Evolutionary conservation across 2,113 vertebrate genomes (phyloP).

Genomic region (Rhineura floridana): DNA sequence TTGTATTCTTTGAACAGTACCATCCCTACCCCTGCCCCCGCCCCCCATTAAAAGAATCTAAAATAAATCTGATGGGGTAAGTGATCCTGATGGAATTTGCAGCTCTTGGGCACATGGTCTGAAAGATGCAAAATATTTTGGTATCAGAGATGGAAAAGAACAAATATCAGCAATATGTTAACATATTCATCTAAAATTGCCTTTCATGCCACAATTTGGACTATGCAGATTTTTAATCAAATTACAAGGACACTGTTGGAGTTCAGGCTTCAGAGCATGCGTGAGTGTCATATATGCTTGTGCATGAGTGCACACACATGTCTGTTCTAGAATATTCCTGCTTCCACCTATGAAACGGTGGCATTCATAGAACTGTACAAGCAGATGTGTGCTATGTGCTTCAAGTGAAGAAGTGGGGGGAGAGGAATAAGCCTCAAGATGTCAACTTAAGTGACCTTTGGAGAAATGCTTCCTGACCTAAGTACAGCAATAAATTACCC

Average conservation of each 20-base stretch:
- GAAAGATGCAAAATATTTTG: not conserved
- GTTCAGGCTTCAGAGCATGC: too few species aligned
- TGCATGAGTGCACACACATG: too few species aligned
- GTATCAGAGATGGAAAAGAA: not conserved
- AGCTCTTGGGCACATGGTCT: not conserved
- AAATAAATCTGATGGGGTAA: too few species aligned
- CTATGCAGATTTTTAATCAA: too few species aligned
- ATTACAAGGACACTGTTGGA: too few species aligned
- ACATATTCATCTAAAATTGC: not conserved
- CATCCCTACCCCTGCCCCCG: too few species aligned
- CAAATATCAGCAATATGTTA: not conserved
- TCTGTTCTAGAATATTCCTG: too few species aligned
- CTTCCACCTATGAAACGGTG: too few species aligned
- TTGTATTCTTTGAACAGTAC: not conserved
- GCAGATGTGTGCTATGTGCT: not conserved
- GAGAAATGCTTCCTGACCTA: not conserved
- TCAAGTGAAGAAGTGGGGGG: not conserved
- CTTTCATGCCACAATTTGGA: not conserved
- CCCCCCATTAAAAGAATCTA: not conserved
- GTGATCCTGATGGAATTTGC: not conserved
- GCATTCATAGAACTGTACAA: not conserved
- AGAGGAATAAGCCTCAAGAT: too few species aligned
- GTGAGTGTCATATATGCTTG: too few species aligned
- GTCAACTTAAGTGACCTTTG: not conserved
- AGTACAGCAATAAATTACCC: not conserved